Conservation (phyloP, 2,113 vertebrate species). For the Trichechus manatus region DNA sequence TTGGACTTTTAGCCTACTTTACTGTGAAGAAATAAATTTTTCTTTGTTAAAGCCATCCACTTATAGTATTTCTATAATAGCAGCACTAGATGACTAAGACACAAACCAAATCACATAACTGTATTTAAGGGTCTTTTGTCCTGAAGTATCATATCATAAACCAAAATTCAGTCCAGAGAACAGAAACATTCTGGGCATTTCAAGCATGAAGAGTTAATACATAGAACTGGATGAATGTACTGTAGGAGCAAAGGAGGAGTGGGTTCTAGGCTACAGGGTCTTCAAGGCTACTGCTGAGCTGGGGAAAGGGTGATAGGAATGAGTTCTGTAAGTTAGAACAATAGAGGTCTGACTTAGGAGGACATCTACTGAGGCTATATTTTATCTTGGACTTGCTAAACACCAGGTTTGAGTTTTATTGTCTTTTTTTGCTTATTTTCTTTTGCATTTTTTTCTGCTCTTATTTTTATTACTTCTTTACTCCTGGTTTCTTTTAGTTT, state of each 20-base stretch:
- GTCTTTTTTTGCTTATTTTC: not conserved
- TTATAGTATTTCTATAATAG: too few relatives aligned
- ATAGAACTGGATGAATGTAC: not conserved
- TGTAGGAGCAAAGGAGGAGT: not conserved
- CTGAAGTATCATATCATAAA: not conserved
- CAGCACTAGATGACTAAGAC: too few relatives aligned
- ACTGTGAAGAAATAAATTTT: too few relatives aligned
- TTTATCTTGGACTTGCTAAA: conserved; percentile 13
- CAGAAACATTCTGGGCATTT: conserved; percentile 17
- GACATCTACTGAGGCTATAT: not conserved
- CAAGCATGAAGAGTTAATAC: not conserved
- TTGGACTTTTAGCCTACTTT: too few relatives aligned
- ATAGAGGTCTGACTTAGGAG: not conserved
- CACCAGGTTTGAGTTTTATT: not conserved
- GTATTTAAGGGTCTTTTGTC: not conserved
- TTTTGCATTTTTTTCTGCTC: not conserved
- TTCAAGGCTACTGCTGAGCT: not conserved
- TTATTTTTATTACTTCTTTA: conserved; percentile 46
- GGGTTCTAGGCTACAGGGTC: not conserved
- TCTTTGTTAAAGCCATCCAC: too few relatives aligned
- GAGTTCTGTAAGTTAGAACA: not conserved
- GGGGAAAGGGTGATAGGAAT: too few relatives aligned
- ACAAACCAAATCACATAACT: not conserved
- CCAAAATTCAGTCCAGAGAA: not conserved
- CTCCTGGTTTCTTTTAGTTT: not conserved